Base-by-base conservation (phyloP, 2,888 invertebrate species). In the Iselma pallidipennis region DNA sequence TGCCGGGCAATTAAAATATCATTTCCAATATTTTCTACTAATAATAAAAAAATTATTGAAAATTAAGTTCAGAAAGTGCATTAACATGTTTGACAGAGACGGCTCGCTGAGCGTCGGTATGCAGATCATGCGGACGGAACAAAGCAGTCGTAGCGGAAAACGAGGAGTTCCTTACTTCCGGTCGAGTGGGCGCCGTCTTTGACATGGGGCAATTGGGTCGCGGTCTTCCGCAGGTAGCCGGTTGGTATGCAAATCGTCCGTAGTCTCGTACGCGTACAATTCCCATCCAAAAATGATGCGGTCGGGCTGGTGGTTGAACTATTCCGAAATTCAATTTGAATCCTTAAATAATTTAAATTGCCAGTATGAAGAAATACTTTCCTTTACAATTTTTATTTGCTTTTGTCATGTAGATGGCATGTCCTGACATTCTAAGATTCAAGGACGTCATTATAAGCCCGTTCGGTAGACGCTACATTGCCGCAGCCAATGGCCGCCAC, bases 401-500 rank as follows among this genome's bases (percentile, higher is more conserved):
- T n/a, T n/a, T n/a, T n/a, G n/a, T n/a, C n/a, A n/a, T n/a, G n/a
- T n/a, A n/a, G n/a, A n/a, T n/a, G n/a, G n/a, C n/a, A n/a, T n/a
- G n/a, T n/a, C n/a, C n/a, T n/a, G n/a, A n/a, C n/a, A n/a, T n/a
- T n/a, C n/a, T n/a, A n/a, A n/a, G n/a, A n/a, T n/a, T n/a, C n/a
- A n/a, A n/a, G n/a, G n/a, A n/a, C n/a, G n/a, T n/a, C n/a, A n/a
- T n/a, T n/a, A n/a, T n/a, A n/a, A n/a, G n/a, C n/a, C n/a, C n/a
- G n/a, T n/a, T 21, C 1, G 21, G 10, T 19, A 4, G 12, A 6
- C 21, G 16, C 10, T 21, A 2, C 10, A 25, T 25, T 29, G 1
- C 12, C 80, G 84, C 85, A 83, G 84, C 88, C 88, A 88, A 88
- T 88, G 85, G 85, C 85, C 84, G 82, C 83, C 84, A 84, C 83